These are phyloP conservation scores for Rhingia campestris DNA, from an alignment of 2,888 invertebrate species.

Conservation along the genomic window DNA sequence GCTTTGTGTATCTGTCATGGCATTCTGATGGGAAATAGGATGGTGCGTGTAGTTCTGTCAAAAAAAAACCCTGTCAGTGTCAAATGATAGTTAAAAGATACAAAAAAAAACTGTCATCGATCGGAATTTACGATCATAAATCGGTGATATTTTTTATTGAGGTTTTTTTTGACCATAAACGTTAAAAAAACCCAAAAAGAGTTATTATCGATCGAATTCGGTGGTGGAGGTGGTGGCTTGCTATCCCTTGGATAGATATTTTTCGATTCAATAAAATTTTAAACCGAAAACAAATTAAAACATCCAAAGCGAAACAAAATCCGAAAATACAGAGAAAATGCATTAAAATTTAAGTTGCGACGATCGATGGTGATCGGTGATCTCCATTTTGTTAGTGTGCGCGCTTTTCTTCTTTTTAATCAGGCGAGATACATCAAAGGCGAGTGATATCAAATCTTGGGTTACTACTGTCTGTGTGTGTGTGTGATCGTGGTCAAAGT, in stretches of 20 bases:
- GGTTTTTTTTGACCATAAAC: constrained; percentile 33
- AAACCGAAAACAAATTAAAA: constrained; percentile 59
- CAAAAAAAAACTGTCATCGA: constrained; percentile 56
- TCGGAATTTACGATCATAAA: constrained; percentile 65
- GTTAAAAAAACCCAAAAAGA: constrained; percentile 17
- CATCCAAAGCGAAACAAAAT: constrained; percentile 12
- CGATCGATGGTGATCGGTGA: constrained; percentile 30
- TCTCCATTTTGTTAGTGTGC: constrained; percentile 9
- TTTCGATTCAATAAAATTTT: constrained; percentile 35
- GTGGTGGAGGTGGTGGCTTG: neutral
- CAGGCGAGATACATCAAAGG: constrained; percentile 25
- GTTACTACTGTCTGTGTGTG: constrained; percentile 12
- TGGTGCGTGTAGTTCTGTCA: constrained; percentile 43
- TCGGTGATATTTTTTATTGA: constrained; percentile 53
- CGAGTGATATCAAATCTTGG: constrained; percentile 2
- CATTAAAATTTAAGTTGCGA: constrained; percentile 4
- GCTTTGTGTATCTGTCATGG: neutral
- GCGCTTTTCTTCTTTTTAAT: constrained; percentile 37
- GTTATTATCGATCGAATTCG: constrained; percentile 21
- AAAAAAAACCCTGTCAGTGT: constrained; percentile 15
- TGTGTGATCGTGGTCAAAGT: constrained; percentile 3
- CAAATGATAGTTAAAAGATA: neutral
- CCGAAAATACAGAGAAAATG: constrained; percentile 6
- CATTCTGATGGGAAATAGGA: too few relatives aligned
- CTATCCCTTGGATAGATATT: constrained; percentile 3